phyloP scores from a whole-genome alignment of 1,140 invertebrate species.

The Orussus abietinus region DNA sequence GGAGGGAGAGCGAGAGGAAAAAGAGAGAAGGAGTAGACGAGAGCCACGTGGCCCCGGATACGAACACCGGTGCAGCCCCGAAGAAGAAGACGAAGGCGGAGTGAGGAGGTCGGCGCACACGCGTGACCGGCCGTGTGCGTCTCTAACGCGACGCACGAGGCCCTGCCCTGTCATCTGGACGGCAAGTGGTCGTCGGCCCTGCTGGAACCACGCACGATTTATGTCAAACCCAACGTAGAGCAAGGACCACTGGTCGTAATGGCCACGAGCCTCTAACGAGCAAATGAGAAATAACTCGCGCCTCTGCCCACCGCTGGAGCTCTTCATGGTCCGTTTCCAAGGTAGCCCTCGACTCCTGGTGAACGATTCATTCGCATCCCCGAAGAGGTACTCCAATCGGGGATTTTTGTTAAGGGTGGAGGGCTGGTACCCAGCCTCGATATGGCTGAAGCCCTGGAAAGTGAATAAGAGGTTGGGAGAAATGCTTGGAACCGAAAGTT shows the following conservation, averaged over 20 bases:
- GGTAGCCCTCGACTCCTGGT: too few species aligned
- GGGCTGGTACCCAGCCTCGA: too few species aligned
- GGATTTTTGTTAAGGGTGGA: too few species aligned
- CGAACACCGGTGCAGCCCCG: neutral
- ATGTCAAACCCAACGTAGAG: conserved; percentile 26
- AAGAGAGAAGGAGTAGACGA: conserved; percentile 6
- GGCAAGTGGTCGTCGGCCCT: conserved; percentile 29
- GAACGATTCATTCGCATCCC: too few species aligned
- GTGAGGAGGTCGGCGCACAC: conserved; percentile 1
- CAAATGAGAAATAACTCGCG: conserved; percentile 16
- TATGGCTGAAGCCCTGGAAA: too few species aligned
- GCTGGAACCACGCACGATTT: conserved; percentile 27
- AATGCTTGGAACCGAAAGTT: too few species aligned
- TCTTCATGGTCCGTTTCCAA: too few species aligned
- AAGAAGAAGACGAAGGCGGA: conserved; percentile 4
- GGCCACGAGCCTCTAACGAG: conserved; percentile 14
- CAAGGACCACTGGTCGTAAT: conserved; percentile 16
- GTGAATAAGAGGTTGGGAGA: too few species aligned
- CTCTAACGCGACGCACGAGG: conserved; percentile 24
- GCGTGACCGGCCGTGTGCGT: conserved; percentile 17
- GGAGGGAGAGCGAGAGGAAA: conserved; percentile 1
- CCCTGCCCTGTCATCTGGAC: conserved; percentile 32
- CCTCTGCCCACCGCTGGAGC: too few species aligned
- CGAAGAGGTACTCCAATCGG: too few species aligned
- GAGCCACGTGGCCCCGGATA: conserved; percentile 24